Base-by-base conservation (phyloP, 2,888 invertebrate genomes). In the Hemaris fuciformis region DNA sequence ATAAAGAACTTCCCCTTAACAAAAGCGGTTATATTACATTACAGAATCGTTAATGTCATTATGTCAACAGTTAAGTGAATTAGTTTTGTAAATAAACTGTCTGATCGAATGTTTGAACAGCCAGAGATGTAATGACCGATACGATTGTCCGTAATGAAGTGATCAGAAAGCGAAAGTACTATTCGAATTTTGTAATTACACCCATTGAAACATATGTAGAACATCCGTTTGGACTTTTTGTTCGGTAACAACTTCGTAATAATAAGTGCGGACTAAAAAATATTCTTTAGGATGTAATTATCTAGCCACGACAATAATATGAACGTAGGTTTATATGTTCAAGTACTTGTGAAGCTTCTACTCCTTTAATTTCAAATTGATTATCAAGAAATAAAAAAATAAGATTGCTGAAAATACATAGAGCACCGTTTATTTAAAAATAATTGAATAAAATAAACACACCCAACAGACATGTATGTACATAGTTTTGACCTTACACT, bases 51-150 rank as follows among this genome's bases (percentile, higher is more conserved):
- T 77, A 80, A 79, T 77, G 71, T 69, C 73, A 70, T 64, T 77
- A 74, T 77, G 77, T 82, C 81, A 76, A 79, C 73, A 75, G 80
- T 83, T 79, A 80, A 84, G 78, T 81, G 76, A 85, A 83, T 84
- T 80, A 82, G 74, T 72, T 71, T 69, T 79, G 78, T 83, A 82
- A 87, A 84, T 81, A 84, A 68, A 62, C 57, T n/a, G 38, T 38
- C 38, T n/a, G 57, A 61, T 53, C 22, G 23, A 53, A 15, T 22
- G 34, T 18, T 25, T 4, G 8, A 27, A 48, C 20, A 18, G n/a
- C n/a, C n/a, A n/a, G n/a, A n/a, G 48, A 41, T 60, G 38, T 56
- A 61, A 31, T 56, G 27, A 23, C 38, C 25, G 43, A 63, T 58
- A 59, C 57, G 22, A 62, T 42, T 57, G 38, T n/a, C n/a, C n/a